Conservation (phyloP, 2,888 invertebrate genomes). For the Heliconius charithonia region DNA sequence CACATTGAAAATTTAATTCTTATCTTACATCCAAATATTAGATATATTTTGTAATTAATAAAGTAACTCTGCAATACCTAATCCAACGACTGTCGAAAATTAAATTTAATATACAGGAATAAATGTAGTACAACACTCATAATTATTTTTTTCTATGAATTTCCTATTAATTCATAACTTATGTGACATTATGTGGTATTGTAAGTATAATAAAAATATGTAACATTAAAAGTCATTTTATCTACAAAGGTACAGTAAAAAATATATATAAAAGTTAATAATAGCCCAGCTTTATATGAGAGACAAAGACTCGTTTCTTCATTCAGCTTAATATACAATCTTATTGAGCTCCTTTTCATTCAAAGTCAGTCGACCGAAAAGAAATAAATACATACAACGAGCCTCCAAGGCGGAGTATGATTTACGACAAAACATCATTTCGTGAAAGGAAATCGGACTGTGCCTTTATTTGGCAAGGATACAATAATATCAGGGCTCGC, state of each 20-base stretch:
- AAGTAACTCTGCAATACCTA: no score
- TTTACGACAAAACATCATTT: conserved; percentile 63
- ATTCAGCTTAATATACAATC: conserved; percentile 50
- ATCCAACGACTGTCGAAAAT: no score
- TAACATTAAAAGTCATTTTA: neutral
- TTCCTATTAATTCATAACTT: neutral
- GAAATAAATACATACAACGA: conserved; percentile 56
- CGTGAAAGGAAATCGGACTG: conserved; percentile 52
- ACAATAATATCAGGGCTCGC: conserved; percentile 47
- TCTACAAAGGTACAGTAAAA: conserved; percentile 10
- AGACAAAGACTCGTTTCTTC: conserved; percentile 52
- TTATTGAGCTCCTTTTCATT: conserved; percentile 54
- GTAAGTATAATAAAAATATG: neutral
- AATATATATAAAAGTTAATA: conserved; percentile 50
- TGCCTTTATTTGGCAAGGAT: conserved; percentile 50
- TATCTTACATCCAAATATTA: conserved; percentile 15
- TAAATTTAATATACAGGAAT: no score
- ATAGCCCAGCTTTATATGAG: conserved; percentile 45
- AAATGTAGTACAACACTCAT: no score
- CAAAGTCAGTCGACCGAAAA: conserved; percentile 53
- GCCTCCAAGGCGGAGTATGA: conserved; percentile 57
- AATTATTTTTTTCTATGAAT: no score
- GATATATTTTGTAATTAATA: no score
- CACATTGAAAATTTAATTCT: conserved; percentile 29
- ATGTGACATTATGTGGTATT: no score